These are phyloP conservation scores for Cygnus atratus DNA, from an alignment of 2,113 vertebrate genomes.

Conservation along the genomic window DNA sequence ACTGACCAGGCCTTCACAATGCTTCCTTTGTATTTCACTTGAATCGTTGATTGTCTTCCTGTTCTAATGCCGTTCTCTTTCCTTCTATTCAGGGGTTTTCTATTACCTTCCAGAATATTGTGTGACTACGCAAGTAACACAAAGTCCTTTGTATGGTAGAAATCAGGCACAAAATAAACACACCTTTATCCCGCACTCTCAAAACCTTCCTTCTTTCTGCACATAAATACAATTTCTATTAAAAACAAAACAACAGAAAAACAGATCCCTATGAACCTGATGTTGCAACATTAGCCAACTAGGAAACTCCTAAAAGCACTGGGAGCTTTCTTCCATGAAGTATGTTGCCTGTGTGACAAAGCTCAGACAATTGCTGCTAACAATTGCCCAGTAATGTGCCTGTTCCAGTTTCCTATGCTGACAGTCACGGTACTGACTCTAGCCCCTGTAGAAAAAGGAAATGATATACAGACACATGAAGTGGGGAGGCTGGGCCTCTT, in stretches of 20 bases:
- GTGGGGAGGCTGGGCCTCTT: slow-evolving; percentile 24
- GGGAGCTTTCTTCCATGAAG: neutral
- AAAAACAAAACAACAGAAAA: neutral
- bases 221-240: neutral
- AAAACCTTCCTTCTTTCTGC: slow-evolving; percentile 11
- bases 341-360: neutral
- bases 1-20: slow-evolving; percentile 34
- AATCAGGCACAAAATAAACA: slow-evolving; percentile 53
- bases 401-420: slow-evolving; percentile 30
- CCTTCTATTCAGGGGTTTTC: slow-evolving; percentile 77
- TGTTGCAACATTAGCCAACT: neutral
- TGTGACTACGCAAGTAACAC: slow-evolving; percentile 50
- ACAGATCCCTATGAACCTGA: rapidly evolving
- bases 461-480: neutral
- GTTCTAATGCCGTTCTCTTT: slow-evolving; percentile 64
- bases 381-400: neutral
- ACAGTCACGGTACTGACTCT: neutral
- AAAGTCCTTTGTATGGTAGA: slow-evolving; percentile 59
- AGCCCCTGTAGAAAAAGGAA: slow-evolving; percentile 11
- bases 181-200: slow-evolving; percentile 14
- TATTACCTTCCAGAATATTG: slow-evolving; percentile 75
- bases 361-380: neutral
- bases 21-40: slow-evolving; percentile 66
- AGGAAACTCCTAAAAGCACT: neutral
- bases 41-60: slow-evolving; percentile 69